Evolutionary conservation across 2,113 vertebrate species (phyloP).

Genomic region (Megaleporinus macrocephalus): DNA sequence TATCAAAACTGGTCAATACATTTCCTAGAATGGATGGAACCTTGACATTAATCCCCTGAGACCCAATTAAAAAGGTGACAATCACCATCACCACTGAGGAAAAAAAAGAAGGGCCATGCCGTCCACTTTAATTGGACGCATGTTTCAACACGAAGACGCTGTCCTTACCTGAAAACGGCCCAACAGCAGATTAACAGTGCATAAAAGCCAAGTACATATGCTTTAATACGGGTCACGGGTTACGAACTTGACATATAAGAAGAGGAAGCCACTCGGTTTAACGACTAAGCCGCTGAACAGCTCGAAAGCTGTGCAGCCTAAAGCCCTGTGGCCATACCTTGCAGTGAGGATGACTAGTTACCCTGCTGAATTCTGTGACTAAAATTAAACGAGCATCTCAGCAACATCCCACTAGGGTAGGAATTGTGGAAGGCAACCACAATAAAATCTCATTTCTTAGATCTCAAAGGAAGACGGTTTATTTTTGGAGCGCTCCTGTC

Average conservation of each 20-base stretch:
- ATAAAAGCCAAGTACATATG: background rate
- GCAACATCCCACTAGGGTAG: background rate
- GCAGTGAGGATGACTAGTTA: background rate
- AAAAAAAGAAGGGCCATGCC: conserved; percentile 51
- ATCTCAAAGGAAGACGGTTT: conserved; percentile 11
- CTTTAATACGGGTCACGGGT: background rate
- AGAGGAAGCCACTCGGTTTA: background rate
- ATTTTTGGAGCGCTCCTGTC: background rate
- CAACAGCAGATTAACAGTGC: conserved; percentile 6
- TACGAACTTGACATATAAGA: background rate
- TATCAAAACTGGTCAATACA: conserved; percentile 46
- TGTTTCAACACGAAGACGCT: conserved; percentile 70
- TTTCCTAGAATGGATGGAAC: conserved; percentile 49
- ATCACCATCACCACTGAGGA: conserved; percentile 50
- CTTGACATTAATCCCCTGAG: conserved; percentile 66
- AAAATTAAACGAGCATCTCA: conserved; percentile 4
- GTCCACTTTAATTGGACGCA: conserved; percentile 72
- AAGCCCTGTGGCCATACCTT: background rate
- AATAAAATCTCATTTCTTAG: conserved; percentile 20
- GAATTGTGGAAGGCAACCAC: background rate
- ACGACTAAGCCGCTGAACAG: background rate
- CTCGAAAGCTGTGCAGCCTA: background rate
- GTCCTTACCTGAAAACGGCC: background rate
- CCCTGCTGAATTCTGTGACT: conserved; percentile 1
- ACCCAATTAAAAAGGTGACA: conserved; percentile 74